These are phyloP conservation scores for Imbricaverruca yamaguchii DNA, from an alignment of 2,888 invertebrate species.

Conservation along the genomic window DNA sequence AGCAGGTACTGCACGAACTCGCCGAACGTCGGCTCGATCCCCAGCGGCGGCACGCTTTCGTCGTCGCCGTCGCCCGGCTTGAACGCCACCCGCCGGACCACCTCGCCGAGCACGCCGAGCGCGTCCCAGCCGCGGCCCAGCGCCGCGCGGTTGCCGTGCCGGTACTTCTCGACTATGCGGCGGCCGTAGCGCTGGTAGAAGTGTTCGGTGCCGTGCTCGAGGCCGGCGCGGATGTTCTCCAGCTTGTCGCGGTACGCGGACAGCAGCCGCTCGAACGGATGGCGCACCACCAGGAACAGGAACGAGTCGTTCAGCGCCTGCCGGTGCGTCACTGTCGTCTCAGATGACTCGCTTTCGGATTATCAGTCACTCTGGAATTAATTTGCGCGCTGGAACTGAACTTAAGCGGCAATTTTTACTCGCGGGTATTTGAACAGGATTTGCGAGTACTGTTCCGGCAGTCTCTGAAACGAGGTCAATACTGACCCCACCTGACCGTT, in stretches of 20 bases:
- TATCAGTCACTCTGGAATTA: too few relatives aligned
- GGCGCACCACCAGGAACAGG: constrained; percentile 52
- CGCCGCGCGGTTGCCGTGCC: constrained; percentile 35
- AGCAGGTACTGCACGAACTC: constrained; percentile 26
- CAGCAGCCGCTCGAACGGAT: constrained; percentile 52
- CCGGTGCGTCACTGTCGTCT: neutral
- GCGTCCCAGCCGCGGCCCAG: neutral
- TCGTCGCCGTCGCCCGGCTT: neutral
- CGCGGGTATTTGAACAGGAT: too few relatives aligned
- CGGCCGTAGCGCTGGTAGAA: constrained; percentile 48
- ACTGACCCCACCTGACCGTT: too few relatives aligned
- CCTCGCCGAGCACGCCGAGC: neutral
- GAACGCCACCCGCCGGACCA: constrained; percentile 7
- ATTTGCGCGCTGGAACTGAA: too few relatives aligned
- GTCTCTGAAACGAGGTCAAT: too few relatives aligned
- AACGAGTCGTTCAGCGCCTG: constrained; percentile 55
- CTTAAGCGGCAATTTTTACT: too few relatives aligned
- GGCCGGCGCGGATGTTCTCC: constrained; percentile 41
- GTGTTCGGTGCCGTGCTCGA: constrained; percentile 46
- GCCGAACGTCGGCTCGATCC: constrained; percentile 5
- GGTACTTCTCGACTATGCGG: constrained; percentile 46
- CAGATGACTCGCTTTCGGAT: too few relatives aligned
- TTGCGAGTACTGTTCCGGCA: too few relatives aligned
- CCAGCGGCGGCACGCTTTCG: constrained; percentile 2
- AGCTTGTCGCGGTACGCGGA: constrained; percentile 58